Percentiles rank a stretch among this genome's conserved stretches.
These are phyloP conservation scores for Sinodicranocentrus sp. DNA, from an alignment of 2,888 invertebrate species.

Conservation along the genomic window DNA sequence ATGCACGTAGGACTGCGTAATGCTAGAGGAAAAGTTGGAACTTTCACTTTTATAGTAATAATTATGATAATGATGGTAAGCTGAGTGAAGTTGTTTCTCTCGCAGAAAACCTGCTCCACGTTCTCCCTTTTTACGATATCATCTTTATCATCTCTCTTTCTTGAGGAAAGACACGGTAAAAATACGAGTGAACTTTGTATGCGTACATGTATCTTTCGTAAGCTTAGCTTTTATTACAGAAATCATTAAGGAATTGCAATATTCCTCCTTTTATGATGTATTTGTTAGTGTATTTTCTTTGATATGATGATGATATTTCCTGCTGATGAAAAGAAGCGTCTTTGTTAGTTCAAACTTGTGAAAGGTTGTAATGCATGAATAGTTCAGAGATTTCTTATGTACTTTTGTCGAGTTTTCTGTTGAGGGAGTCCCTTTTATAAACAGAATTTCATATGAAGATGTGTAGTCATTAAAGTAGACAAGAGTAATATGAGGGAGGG, in stretches of 20 bases:
- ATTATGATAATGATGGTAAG: constrained; percentile 63
- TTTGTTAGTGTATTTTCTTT: constrained; percentile 52
- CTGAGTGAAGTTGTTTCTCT: constrained; percentile 28
- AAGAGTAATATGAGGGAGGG: too few relatives aligned
- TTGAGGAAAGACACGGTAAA: background rate
- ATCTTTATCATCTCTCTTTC: background rate
- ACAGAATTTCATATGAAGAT: too few relatives aligned
- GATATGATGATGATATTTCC: constrained; percentile 41
- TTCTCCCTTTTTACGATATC: background rate
- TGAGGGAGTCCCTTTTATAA: too few relatives aligned
- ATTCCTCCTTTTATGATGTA: constrained; percentile 38
- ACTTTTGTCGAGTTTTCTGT: too few relatives aligned
- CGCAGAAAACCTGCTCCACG: constrained; percentile 12
- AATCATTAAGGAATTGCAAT: constrained; percentile 59
- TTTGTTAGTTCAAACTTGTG: constrained; percentile 36
- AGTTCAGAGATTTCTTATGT: constrained; percentile 27
- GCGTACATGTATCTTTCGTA: constrained; percentile 11
- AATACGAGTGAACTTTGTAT: background rate
- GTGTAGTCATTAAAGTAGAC: too few relatives aligned
- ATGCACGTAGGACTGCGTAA: constrained; percentile 15
- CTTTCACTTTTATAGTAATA: constrained; percentile 61
- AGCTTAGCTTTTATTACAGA: constrained; percentile 44
- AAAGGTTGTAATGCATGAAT: constrained; percentile 41
- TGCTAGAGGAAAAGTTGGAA: constrained; percentile 43
- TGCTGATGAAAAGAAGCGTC: constrained; percentile 22